Evolutionary conservation across 2,113 vertebrate genomes (phyloP), one percentile per base, ranked within the genome.

Genomic region (Brevimyrus niger): DNA sequence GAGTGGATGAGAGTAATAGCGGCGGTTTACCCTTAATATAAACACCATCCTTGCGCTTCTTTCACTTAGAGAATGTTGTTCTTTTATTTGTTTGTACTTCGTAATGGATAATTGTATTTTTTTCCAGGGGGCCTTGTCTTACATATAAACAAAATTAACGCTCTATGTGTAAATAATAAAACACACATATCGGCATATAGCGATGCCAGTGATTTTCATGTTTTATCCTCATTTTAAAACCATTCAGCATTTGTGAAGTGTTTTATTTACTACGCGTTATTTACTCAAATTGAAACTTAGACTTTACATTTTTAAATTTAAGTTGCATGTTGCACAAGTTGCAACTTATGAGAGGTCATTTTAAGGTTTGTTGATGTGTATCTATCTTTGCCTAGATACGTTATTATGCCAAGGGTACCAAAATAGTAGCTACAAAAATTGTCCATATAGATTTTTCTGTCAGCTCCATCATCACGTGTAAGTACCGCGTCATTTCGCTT

Each of bases 21-120:
- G 44, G 31, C 61, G n/a, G 48, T 73, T 73, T 65, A 87, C 31
- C 73, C 46, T 27, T 19, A 85, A 86, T 55, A 51, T 89, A 89
- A 89, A 88, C 86, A 91, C 73, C 7, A 38, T 53, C 73, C 87
- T 50, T 88, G 51, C 86, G 83, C 85, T 88, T 89, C 38, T 73
- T 44, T 85, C 47, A 47, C 47, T 84, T 35, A 88, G 47, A 69
- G 10, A 88, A 69, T 53, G 55, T 87, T 61, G n/a, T 31, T 48
- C 11, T 55, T 91, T 89, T 83, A 42, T 61, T 89, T 89, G 65
- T 82, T 88, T 88, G 84, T 61, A 82, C 80, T 47, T 3, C n/a
- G 53, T 35, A 88, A 53, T n/a, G 80, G 65, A 47, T 84, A 42
- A 90, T 15, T 19, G 21, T 38, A 7, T 83, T 85, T 90, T 35